Evolutionary conservation across 2,797 vertebrate species (phyloP), one percentile per base, ranked within the genome.

Genomic region (Platyrinchus mystaceus): DNA sequence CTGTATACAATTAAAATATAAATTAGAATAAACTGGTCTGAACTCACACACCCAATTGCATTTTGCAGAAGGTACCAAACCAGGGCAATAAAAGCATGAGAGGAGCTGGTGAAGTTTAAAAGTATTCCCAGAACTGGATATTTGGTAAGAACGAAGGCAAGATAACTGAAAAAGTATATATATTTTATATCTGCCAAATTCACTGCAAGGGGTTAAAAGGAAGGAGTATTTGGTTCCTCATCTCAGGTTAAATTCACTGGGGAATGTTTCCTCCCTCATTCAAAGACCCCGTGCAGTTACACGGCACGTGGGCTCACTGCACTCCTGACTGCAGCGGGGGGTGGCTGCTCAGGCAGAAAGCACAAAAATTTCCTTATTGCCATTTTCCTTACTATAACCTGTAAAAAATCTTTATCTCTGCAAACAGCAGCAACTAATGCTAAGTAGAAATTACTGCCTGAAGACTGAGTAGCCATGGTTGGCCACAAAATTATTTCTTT

Each of bases 311-410:
- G 24, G 52, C 39, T 69, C 14, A 10, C n/a, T 10, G 49, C 14
- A 15, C 66, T 37, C 4, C 1, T n/a, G 2, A 10, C 59, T 46
- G 46, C 24, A 10, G 17, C 4, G 1, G 9, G 14, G 7, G 1
- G 32, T 41, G 62, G n/a, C 49, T 79, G 28, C 36, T 53, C 14
- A 19, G 30, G 30, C 21, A 82, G 39, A 79, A 56, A 82, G 55
- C 68, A 85, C 36, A 64, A 55, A 64, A 69, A 17, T 24, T 13
- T 58, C 23, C 28, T 55, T 24, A 5, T 47, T 74, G 13, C n/a
- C 4, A 19, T 76, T 87, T 76, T 56, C 32, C 66, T 62, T 75
- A 19, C 12, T 26, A 7, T 53, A 41, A 21, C 36, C 58, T 41
- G 28, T 60, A 16, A 79, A 82, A 87, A 41, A 21, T 26, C 22